A percentile compares a stretch with the other conserved stretches of the same genome.
These are phyloP conservation scores for Xenopus borealis DNA, from an alignment of 2,113 vertebrate species.

Conservation along the genomic window DNA sequence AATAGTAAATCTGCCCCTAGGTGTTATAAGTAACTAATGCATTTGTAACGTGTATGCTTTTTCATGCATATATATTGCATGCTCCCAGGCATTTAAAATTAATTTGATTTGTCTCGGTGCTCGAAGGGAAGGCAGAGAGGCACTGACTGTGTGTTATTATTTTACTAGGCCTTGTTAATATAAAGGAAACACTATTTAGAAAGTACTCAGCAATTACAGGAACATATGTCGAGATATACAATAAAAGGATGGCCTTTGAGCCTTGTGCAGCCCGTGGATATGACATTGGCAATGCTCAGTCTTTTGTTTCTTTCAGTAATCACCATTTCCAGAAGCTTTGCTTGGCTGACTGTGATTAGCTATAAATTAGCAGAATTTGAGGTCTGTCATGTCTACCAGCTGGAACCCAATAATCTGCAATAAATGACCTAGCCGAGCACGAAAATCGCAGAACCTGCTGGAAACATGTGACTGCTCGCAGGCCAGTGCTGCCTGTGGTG, in stretches of 20 bases:
- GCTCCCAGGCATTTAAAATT: slow-evolving; percentile 12
- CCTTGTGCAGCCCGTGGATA: not conserved
- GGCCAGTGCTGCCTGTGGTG: slow-evolving; percentile 11
- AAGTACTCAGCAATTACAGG: not conserved
- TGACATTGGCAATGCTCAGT: not conserved
- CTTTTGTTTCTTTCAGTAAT: not conserved
- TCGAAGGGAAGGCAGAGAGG: not conserved
- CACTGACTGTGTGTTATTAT: not conserved
- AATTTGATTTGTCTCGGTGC: slow-evolving; percentile 10
- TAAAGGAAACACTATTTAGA: not conserved
- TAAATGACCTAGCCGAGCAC: slow-evolving; percentile 11
- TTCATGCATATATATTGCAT: slow-evolving; percentile 14
- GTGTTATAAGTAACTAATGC: not conserved
- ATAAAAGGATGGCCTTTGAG: not conserved
- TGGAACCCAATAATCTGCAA: slow-evolving; percentile 22
- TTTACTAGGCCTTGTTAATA: slow-evolving; percentile 17
- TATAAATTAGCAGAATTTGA: not conserved
- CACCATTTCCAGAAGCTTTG: not conserved
- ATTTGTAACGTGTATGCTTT: not conserved
- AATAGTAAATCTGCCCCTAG: too few species aligned
- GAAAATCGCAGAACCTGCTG: slow-evolving; percentile 15
- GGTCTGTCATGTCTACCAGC: slow-evolving; percentile 11
- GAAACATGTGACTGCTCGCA: slow-evolving; percentile 8
- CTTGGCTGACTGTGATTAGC: not conserved
- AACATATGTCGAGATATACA: not conserved